These are phyloP conservation scores for Apoda limacodes DNA, from an alignment of 2,888 invertebrate genomes.

Conservation along the genomic window DNA sequence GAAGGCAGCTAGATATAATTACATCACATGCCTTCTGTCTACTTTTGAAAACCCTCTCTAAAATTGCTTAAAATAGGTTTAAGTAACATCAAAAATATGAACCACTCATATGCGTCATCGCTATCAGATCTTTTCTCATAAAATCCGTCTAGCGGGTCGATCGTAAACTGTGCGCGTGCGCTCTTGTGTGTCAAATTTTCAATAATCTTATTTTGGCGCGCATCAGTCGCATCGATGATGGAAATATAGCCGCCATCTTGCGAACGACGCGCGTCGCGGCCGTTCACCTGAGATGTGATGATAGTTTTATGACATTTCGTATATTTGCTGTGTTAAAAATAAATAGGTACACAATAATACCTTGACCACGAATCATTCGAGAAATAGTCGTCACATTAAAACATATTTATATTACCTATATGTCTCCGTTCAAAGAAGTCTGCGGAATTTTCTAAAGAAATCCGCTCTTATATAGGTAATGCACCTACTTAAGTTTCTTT, in stretches of 20 bases:
- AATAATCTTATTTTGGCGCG: slow-evolving; percentile 69
- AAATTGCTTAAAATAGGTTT: too few relatives aligned
- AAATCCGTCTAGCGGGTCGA: slow-evolving; percentile 24
- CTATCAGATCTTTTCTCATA: not conserved
- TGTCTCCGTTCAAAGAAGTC: too few relatives aligned
- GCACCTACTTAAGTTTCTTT: too few relatives aligned
- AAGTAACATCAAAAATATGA: too few relatives aligned
- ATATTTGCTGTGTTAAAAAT: slow-evolving; percentile 53
- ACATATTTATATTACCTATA: too few relatives aligned
- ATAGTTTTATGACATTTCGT: slow-evolving; percentile 51
- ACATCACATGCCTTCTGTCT: too few relatives aligned
- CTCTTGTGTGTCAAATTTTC: slow-evolving; percentile 63
- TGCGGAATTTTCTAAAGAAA: too few relatives aligned
- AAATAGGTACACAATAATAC: slow-evolving; percentile 28
- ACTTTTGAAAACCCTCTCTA: too few relatives aligned
- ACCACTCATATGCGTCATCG: not conserved
- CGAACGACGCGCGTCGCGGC: slow-evolving; percentile 42
- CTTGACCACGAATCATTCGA: too few relatives aligned
- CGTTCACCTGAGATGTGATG: slow-evolving; percentile 62
- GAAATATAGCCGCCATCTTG: slow-evolving; percentile 62
- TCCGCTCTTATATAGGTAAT: too few relatives aligned
- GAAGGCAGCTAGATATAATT: too few relatives aligned
- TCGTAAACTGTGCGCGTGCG: slow-evolving; percentile 44
- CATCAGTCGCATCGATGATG: slow-evolving; percentile 60
- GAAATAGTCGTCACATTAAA: too few relatives aligned